These are phyloP conservation scores for Coreoperca whiteheadi DNA, from an alignment of 2,113 vertebrate genomes.

Conservation along the genomic window DNA sequence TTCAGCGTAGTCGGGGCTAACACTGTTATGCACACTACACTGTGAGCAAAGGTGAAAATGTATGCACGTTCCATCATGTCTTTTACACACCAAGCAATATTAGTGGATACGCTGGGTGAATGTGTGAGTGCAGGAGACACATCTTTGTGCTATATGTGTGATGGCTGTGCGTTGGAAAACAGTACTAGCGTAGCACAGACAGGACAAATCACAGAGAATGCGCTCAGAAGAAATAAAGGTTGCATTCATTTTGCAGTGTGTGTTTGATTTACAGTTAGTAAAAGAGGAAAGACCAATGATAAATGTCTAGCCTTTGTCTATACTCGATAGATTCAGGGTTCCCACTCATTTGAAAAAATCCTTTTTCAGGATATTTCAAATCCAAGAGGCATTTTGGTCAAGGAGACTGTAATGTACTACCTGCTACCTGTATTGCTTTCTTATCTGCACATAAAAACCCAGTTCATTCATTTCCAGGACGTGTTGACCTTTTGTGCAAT, in stretches of 20 bases:
- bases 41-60: conserved; percentile 19
- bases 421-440: too few relatives aligned
- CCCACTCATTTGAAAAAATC: neutral
- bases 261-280: neutral
- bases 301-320: neutral
- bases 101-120: conserved; percentile 5
- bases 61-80: conserved; percentile 14
- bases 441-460: neutral
- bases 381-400: neutral
- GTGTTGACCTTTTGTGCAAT: neutral
- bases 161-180: neutral
- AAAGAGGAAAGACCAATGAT: neutral
- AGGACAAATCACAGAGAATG: neutral
- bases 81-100: conserved; percentile 11
- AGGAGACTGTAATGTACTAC: neutral
- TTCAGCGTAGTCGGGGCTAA: neutral
- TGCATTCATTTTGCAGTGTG: neutral
- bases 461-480: neutral
- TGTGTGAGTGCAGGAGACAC: neutral
- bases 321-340: neutral
- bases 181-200: neutral
- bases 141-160: neutral
- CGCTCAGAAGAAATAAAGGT: neutral
- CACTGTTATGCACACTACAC: neutral
- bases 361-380: neutral